Base-by-base conservation (phyloP, 2,888 invertebrate genomes). In the Lithophane semibrunnea region DNA sequence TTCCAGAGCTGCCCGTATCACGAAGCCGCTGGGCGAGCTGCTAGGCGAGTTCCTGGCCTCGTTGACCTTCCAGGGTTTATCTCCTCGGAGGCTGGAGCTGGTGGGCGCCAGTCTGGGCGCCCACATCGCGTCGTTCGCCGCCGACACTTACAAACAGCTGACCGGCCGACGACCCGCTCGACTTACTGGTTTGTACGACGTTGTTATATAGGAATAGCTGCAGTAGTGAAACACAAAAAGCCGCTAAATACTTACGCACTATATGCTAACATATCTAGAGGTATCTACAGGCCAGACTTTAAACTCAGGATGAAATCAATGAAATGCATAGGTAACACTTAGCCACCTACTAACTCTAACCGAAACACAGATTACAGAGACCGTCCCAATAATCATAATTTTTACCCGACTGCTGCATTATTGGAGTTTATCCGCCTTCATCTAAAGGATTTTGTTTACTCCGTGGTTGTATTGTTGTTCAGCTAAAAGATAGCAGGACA, bases 101-200 rank as follows among this genome's bases (percentile, higher is more conserved):
- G 76, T 93, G 5, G 96, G 96, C 0, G 95, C 91, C 0, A 96
- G 96, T 68, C 86, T 96, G 29, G 96, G 96, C n/a, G 95, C 96
- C 0, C 95, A 96, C 80, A 94, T 95, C 44, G 94, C 94, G 1
- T 93, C 93, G 37, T 92, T 90, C 79, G 95, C 95, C 0, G 90
- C 95, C 0, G 91, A 89, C 29, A 92, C 88, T 63, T 96, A 93
- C 74, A 83, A 84, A 2, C 83, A 93, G 56, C 83, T 95, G 18
- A 95, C 95, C 3, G 93, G 95, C 0, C 86, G 85, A 42, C 92
- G 92, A 81, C 94, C 94, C 3, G 88, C 91, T 13, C 90, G 95
- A 70, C 75, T 95, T 21, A 92, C 94, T 72, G 95, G 95, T 95
- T 84, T 75, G 85, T 80, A 60, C 58, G 47, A 66, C 29, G 29